These are phyloP conservation scores for Litocranius walleri DNA, from an alignment of 2,113 vertebrate genomes.

Conservation along the genomic window DNA sequence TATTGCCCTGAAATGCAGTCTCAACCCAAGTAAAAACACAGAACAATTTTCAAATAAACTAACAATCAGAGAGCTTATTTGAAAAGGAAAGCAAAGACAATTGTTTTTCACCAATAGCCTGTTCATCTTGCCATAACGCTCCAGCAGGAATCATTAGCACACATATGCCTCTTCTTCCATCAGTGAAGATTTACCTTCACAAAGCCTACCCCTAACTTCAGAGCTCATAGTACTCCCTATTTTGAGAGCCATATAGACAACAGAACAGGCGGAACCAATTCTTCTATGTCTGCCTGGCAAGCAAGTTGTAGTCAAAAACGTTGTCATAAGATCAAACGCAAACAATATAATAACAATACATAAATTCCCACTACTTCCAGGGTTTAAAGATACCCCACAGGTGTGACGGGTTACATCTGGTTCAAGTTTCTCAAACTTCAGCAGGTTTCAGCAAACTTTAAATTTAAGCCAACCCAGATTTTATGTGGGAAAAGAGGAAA, in stretches of 20 bases:
- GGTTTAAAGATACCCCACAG: constrained; percentile 77
- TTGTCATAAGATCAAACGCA: constrained; percentile 78
- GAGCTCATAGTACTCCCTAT: constrained; percentile 42
- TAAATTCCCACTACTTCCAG: constrained; percentile 59
- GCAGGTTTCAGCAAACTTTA: constrained; percentile 58
- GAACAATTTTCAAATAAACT: constrained; percentile 26
- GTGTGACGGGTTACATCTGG: constrained; percentile 65
- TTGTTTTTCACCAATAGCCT: neutral
- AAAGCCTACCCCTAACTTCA: neutral
- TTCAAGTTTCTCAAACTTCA: constrained; percentile 71
- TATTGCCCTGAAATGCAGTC: neutral
- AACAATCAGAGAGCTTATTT: neutral
- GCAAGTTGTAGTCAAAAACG: constrained; percentile 68
- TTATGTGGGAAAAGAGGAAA: neutral
- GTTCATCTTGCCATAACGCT: neutral
- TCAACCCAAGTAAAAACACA: neutral
- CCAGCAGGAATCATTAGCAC: neutral
- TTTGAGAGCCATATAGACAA: constrained; percentile 68
- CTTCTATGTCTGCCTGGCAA: constrained; percentile 74
- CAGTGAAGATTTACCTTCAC: neutral
- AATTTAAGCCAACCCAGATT: constrained; percentile 62
- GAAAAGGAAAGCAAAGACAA: neutral
- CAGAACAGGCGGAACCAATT: constrained; percentile 70
- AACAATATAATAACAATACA: constrained; percentile 32
- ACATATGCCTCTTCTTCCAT: neutral